These are phyloP conservation scores for Danio rerio DNA, from an alignment of 2,113 vertebrate genomes.

Conservation along the genomic window GRCz12tu NC_133194.1:34931001-34931500, in stretches of 20 bases:
- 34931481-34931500: conserved; percentile 60
- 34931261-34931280: conserved; percentile 41
- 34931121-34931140: conserved; percentile 18
- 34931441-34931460: conserved; percentile 78
- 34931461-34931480: conserved; percentile 67
- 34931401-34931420: conserved; percentile 68
- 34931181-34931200: not conserved
- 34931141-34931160: not conserved
- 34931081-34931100: conserved; percentile 33
- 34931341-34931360: conserved; percentile 54
- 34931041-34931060: conserved; percentile 33
- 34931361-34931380: conserved; percentile 32
- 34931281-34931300: conserved; percentile 12
- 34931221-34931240: not conserved
- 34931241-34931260: conserved; percentile 48
- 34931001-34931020: conserved; percentile 71
- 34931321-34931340: conserved; percentile 53
- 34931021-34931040: conserved; percentile 54
- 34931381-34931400: conserved; percentile 1
- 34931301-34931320: conserved; percentile 25
- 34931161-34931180: conserved; percentile 4
- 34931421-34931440: conserved; percentile 84
- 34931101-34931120: conserved; percentile 19
- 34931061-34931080: conserved; percentile 26
- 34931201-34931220: conserved; percentile 35